A percentile compares a stretch with the other conserved stretches of the same genome.
phyloP scores from a whole-genome alignment of 2,797 vertebrate genomes.

The Sebastes dallii region DNA sequence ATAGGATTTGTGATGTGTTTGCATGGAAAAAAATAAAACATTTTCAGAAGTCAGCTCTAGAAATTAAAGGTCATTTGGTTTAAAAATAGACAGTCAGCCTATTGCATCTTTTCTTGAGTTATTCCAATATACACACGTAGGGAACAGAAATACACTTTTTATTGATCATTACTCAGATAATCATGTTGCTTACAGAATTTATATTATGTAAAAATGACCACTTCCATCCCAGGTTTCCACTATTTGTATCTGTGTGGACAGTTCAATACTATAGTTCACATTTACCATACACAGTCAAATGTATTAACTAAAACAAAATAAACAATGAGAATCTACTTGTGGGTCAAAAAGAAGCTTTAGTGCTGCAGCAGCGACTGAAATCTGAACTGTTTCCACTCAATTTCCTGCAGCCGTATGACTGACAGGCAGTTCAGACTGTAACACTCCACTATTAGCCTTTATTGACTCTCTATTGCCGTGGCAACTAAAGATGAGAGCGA shows the following conservation, averaged over 20 bases:
- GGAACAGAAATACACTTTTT: not conserved
- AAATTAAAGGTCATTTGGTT: not conserved
- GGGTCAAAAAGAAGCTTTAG: not conserved
- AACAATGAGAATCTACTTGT: not conserved
- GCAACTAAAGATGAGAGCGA: constrained; percentile 9
- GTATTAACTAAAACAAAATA: not conserved
- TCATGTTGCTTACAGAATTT: not conserved
- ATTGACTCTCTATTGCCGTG: constrained; percentile 19
- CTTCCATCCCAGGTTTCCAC: no score
- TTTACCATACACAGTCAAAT: no score
- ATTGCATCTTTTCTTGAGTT: not conserved
- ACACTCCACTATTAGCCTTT: constrained; percentile 16
- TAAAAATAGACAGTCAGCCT: not conserved
- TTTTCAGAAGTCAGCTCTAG: not conserved
- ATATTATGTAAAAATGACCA: no score
- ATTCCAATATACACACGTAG: not conserved
- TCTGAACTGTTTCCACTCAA: not conserved
- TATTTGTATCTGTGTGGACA: not conserved
- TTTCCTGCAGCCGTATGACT: not conserved
- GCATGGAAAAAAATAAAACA: not conserved
- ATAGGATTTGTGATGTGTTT: not conserved
- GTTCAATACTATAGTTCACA: not conserved
- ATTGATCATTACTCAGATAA: not conserved
- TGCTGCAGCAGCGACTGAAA: not conserved
- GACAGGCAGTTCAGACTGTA: constrained; percentile 19